Evolutionary conservation across 1,140 invertebrate species (phyloP).

Genomic region (Cotesia typhae): DNA sequence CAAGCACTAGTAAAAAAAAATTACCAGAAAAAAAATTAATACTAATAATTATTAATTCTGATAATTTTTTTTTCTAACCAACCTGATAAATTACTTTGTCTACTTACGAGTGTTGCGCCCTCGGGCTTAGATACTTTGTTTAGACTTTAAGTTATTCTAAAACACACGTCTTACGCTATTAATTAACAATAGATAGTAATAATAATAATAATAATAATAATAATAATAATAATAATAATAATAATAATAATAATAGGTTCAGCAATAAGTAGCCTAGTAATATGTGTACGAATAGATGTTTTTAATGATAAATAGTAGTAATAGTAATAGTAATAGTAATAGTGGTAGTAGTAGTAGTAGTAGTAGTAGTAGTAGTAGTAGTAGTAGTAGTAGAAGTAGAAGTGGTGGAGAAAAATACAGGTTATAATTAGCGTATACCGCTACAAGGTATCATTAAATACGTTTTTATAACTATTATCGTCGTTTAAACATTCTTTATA

Average conservation of each 20-base stretch:
- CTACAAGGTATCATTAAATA: conserved; percentile 55
- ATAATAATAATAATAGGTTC: conserved; percentile 48
- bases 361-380: neutral
- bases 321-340: too few species aligned
- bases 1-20: conserved; percentile 44
- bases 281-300: conserved; percentile 51
- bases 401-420: conserved; percentile 43
- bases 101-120: conserved; percentile 65
- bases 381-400: conserved; percentile 32
- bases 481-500: conserved; percentile 57
- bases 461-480: conserved; percentile 41
- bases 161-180: conserved; percentile 64
- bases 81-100: conserved; percentile 53
- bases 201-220: conserved; percentile 43
- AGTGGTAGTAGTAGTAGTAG: conserved; percentile 40
- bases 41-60: conserved; percentile 38
- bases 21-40: conserved; percentile 46
- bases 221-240: conserved; percentile 44
- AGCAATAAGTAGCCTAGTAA: conserved; percentile 49
- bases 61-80: conserved; percentile 27
- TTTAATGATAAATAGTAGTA: too few species aligned
- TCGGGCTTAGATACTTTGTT: conserved; percentile 59
- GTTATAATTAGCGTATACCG: conserved; percentile 60
- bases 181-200: conserved; percentile 60
- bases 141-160: conserved; percentile 47